A percentile compares a stretch with the other conserved stretches of the same genome.
These are phyloP conservation scores for Mizuhopecten yessoensis DNA, from an alignment of 1,140 invertebrate species.

Conservation along the genomic window DNA sequence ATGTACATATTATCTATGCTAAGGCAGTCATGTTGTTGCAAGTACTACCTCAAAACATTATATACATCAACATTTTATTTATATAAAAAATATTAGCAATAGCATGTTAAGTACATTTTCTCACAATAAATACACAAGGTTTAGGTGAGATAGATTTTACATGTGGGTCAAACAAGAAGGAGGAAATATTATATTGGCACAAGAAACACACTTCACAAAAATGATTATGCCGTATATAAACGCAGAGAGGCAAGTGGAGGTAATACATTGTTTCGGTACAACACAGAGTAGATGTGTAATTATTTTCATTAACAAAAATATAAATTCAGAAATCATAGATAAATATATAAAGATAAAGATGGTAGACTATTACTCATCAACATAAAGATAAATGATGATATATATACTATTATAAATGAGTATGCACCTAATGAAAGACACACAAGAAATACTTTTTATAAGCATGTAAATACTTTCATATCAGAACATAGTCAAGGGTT, in stretches of 20 bases:
- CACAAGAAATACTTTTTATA: constrained; percentile 28
- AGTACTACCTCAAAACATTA: too few relatives aligned
- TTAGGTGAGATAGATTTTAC: constrained; percentile 16
- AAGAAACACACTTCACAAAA: constrained; percentile 29
- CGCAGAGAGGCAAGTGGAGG: not conserved
- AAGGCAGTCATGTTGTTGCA: too few relatives aligned
- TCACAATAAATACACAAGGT: not conserved
- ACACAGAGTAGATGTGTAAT: not conserved
- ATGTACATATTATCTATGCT: too few relatives aligned
- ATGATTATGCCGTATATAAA: not conserved
- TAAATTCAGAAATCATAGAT: not conserved
- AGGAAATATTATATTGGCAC: not conserved
- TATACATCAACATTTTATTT: too few relatives aligned
- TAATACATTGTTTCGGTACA: not conserved
- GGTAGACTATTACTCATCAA: not conserved
- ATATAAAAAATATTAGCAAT: too few relatives aligned
- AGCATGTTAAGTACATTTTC: not conserved
- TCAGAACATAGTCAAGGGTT: not conserved
- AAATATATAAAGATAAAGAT: not conserved
- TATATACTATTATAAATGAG: not conserved
- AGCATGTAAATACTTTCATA: not conserved
- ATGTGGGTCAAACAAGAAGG: not conserved
- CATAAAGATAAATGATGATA: constrained; percentile 3
- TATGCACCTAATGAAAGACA: constrained; percentile 32
- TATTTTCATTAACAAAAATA: not conserved